Base-by-base conservation (phyloP, 2,888 invertebrate species). In the Acleris laterana region DNA sequence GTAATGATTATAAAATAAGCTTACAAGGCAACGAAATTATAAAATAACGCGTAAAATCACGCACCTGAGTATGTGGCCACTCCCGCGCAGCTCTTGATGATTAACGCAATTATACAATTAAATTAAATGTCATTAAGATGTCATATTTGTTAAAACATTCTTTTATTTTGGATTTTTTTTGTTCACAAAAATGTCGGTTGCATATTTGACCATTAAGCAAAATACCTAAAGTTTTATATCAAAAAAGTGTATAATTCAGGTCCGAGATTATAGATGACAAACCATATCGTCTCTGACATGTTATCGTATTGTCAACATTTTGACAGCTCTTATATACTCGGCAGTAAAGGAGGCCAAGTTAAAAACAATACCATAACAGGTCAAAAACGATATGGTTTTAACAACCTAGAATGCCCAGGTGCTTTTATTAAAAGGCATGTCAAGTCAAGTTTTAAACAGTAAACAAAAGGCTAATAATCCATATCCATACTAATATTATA, bases 61-160 rank as follows among this genome's bases (percentile, higher is more conserved):
- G 71, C 84, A 86, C 83, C 79, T 84, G 87, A 79, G 85, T 83
- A 86, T 85, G 80, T 69, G 69, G 65, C 49, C 69, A 69, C 76
- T 82, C 83, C 87, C 83, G 79, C 71, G 63, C 55, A 63, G 49
- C 64, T 69, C 68, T 44, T 38, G 61, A 62, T 52, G 20, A 49
- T 49, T 59, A 49, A 32, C 16, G 5, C 57, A 57, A 57, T 57
- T 48, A 48, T 20, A 55, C 42, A 55, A 55, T 55, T 55, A 55
- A 16, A 55, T 42, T 55, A 55, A 22, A 17, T 13, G 42, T 42
- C 55, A n/a, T 55, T 55, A 55, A 55, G 55, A 55, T 55, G 55
- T 55, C 55, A 20, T n/a, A 42, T 42, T 42, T 55, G 42, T 22
- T 20, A 7, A 42, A 42, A 42, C 16, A 42, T 22, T 16, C 17